These are phyloP conservation scores for Holotrichia oblita DNA, from an alignment of 1,140 invertebrate species.

Conservation along the genomic window DNA sequence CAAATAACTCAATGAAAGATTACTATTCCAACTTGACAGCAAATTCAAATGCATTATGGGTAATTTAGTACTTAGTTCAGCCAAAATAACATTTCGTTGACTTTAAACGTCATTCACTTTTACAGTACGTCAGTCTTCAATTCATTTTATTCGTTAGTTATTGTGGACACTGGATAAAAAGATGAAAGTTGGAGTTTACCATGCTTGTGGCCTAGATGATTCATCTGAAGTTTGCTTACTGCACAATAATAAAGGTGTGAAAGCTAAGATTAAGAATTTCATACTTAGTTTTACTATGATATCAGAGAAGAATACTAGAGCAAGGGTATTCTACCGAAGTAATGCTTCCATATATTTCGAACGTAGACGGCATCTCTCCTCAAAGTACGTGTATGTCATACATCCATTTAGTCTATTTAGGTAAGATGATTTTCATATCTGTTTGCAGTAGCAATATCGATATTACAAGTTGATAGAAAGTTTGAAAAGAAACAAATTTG, in stretches of 20 bases:
- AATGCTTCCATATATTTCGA: constrained; percentile 48
- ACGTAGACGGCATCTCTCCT: constrained; percentile 52
- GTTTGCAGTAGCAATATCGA: neutral
- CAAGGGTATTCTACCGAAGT: constrained; percentile 45
- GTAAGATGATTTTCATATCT: constrained; percentile 35
- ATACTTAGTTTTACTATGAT: neutral
- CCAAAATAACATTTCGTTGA: too few species aligned
- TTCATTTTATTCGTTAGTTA: too few species aligned
- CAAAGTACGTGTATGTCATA: constrained; percentile 41
- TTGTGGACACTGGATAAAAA: neutral
- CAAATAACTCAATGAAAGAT: too few species aligned
- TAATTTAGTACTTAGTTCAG: too few species aligned
- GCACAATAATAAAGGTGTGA: neutral
- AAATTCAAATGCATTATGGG: too few species aligned
- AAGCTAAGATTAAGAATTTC: neutral
- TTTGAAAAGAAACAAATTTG: too few species aligned
- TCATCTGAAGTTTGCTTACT: neutral
- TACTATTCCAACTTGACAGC: too few species aligned
- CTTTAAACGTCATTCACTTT: too few species aligned
- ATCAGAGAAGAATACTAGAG: constrained; percentile 30
- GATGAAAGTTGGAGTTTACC: neutral
- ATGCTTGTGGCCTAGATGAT: neutral
- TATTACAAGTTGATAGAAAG: too few species aligned
- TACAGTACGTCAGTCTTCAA: too few species aligned
- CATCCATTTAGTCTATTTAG: constrained; percentile 50